Conservation (phyloP, 2,797 vertebrate genomes). For the Epinephelus awoara region DNA sequence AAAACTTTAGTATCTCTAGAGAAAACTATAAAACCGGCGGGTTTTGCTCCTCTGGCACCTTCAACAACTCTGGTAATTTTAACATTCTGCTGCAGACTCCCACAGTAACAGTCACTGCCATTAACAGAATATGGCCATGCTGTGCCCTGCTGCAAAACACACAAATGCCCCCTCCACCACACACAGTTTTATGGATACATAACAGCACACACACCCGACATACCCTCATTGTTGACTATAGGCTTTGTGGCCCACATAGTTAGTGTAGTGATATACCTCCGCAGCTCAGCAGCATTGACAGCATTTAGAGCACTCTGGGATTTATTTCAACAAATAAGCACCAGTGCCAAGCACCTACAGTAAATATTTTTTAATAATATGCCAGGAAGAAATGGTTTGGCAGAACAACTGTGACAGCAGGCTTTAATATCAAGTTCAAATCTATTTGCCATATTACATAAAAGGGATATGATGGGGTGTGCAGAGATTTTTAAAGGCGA, state of each 20-base stretch:
- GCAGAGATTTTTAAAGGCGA: conserved; percentile 15
- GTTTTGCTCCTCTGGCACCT: conserved; percentile 40
- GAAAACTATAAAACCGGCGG: conserved; percentile 61
- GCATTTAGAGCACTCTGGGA: conserved; percentile 49
- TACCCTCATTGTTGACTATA: conserved; percentile 24
- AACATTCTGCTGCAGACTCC: conserved; percentile 47
- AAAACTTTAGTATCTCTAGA: conserved; percentile 58
- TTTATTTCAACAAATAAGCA: conserved; percentile 55
- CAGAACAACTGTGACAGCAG: conserved; percentile 35
- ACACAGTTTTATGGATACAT: conserved; percentile 47
- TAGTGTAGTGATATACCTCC: conserved; percentile 54
- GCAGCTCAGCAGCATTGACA: conserved; percentile 30
- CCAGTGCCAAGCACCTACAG: conserved; percentile 30
- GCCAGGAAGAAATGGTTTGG: conserved; percentile 37
- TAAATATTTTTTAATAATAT: conserved; percentile 58
- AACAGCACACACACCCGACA: conserved; percentile 33
- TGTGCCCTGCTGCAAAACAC: conserved; percentile 60
- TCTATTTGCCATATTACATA: conserved; percentile 27
- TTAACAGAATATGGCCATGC: conserved; percentile 64
- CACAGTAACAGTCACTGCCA: conserved; percentile 49
- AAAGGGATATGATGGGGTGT: conserved; percentile 10
- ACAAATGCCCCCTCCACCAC: conserved; percentile 34
- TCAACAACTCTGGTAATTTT: conserved; percentile 55
- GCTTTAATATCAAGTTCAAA: conserved; percentile 34
- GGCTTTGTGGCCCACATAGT: conserved; percentile 42